Evolutionary conservation across 2,888 invertebrate genomes (phyloP), one percentile per base, ranked within the genome.

Genomic region (Mesodorylaimus sp.): DNA sequence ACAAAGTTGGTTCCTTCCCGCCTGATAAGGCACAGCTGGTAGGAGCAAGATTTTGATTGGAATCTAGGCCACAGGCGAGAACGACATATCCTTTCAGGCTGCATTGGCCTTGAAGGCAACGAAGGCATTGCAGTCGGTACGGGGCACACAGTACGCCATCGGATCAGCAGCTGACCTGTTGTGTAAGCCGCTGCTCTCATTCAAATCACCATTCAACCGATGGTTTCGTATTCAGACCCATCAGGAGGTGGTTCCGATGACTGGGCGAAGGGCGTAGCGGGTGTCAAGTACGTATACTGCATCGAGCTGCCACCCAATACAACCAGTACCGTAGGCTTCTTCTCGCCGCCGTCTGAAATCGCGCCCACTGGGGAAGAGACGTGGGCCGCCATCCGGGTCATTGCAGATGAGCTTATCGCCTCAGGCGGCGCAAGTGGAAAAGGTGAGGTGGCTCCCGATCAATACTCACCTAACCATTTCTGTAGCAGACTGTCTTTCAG

Each of bases 101-200:
- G 56, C 57, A 48, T 61, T 65, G 13, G 64, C 62, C 16, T 59
- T 59, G 52, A 56, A 56, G 25, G 64, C 64, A 1, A 58, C 60
- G 1, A 50, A 55, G 3, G 62, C 61, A 13, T 54, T 65, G 23
- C 60, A 62, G 48, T 54, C 51, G 19, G 54, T 59, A 25, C 64
- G 56, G 49, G 64, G 64, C n/a, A 64, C 64, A 1, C 56, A 59
- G 48, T 64, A 63, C 45, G 50, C 56, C 29, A 58, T 64, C 47
- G 65, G 63, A 42, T 62, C 62, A 7, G 65, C 65, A 10, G 63
- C 65, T n/a, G 63, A 64, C 42, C 61, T 61, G 23, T 62, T 63
- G n/a, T n/a, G n/a, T n/a, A n/a, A n/a, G n/a, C n/a, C n/a, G n/a
- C n/a, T 13, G 19, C 16, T 13, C 36, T 13, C 36, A 36, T 36